phyloP scores from a whole-genome alignment of 2,888 invertebrate genomes.

The Sipha maydis region DNA sequence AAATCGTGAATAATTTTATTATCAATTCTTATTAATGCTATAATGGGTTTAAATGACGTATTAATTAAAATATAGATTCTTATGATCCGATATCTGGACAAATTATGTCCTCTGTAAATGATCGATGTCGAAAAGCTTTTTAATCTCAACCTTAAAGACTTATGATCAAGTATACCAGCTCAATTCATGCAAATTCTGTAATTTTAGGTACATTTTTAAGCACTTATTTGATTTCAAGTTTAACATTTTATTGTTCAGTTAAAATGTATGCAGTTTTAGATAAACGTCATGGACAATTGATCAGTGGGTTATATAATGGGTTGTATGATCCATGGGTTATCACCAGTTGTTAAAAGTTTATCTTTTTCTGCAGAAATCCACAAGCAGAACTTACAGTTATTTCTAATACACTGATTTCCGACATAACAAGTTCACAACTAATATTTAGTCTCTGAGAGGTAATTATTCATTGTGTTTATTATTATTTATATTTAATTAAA shows the following conservation, averaged over 20 bases:
- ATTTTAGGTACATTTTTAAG: constrained; percentile 73
- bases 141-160: constrained; percentile 89
- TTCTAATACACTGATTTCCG: too few relatives aligned
- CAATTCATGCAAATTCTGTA: constrained; percentile 85
- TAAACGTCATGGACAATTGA: constrained; percentile 85
- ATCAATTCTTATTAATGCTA: constrained; percentile 3
- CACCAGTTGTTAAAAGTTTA: constrained; percentile 97
- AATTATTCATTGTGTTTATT: constrained; percentile 47
- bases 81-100: constrained; percentile 78
- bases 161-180: constrained; percentile 91
- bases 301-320: too few relatives aligned
- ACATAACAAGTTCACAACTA: constrained; percentile 93
- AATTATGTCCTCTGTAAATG: constrained; percentile 89
- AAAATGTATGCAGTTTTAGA: constrained; percentile 91
- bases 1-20: constrained; percentile 11
- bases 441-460: constrained; percentile 99
- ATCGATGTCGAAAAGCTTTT: constrained; percentile 87
- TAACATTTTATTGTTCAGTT: constrained; percentile 69
- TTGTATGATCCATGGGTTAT: constrained; percentile 88
- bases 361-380: constrained; percentile 93
- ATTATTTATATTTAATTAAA: constrained; percentile 66
- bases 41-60: constrained; percentile 22
- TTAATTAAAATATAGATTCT: constrained; percentile 66
- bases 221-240: background rate
- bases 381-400: too few relatives aligned